Evolutionary conservation across 1,140 invertebrate genomes (phyloP).

Genomic region (Spodoptera litura): DNA sequence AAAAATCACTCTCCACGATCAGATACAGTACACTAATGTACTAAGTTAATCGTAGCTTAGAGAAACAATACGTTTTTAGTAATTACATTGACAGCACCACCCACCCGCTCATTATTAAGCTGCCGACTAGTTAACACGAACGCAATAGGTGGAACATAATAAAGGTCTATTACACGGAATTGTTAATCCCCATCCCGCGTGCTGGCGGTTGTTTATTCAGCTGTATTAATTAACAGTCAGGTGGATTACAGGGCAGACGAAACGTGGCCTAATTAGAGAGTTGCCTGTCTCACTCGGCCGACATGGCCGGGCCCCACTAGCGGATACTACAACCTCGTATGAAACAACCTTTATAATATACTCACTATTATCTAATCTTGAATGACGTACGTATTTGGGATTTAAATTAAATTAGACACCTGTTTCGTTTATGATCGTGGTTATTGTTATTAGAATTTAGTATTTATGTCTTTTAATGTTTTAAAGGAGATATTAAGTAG

Average conservation of each 20-base stretch:
- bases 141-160: slow-evolving; percentile 47
- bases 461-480: no score
- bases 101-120: background rate
- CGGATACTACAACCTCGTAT: slow-evolving; percentile 15
- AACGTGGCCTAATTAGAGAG: slow-evolving; percentile 74
- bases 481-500: no score
- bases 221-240: slow-evolving; percentile 79
- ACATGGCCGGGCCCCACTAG: slow-evolving; percentile 35
- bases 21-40: no score
- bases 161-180: slow-evolving; percentile 64
- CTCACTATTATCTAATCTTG: slow-evolving; percentile 32
- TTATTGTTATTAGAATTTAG: no score
- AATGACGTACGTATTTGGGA: background rate
- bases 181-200: slow-evolving; percentile 60
- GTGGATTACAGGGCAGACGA: slow-evolving; percentile 74
- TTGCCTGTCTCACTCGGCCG: slow-evolving; percentile 50
- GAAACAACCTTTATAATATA: slow-evolving; percentile 30
- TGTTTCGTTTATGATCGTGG: no score
- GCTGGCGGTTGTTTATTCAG: slow-evolving; percentile 72
- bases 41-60: background rate
- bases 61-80: background rate
- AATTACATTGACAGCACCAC: background rate
- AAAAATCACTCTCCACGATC: no score
- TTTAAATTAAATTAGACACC: background rate
- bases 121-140: slow-evolving; percentile 27